Conservation (phyloP, 2,113 vertebrate species). For the Climacteris rufus region DNA sequence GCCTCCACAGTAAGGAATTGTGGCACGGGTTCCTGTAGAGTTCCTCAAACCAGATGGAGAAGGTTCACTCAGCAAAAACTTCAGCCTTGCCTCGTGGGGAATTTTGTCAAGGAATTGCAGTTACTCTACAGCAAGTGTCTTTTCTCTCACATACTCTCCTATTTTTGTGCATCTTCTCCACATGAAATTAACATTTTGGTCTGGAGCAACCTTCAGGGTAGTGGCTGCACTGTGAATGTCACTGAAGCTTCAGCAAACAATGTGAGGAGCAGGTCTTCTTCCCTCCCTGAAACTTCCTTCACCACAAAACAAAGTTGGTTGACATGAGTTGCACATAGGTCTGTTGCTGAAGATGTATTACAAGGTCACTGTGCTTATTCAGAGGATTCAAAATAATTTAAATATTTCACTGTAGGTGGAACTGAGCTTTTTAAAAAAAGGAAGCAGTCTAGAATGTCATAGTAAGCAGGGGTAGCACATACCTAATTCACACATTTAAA, state of each 20-base stretch:
- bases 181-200: neutral
- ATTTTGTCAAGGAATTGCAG: neutral
- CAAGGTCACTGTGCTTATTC: neutral
- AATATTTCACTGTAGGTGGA: neutral
- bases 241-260: neutral
- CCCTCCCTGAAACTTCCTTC: neutral
- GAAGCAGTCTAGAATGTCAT: neutral
- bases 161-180: neutral
- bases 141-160: neutral
- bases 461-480: neutral
- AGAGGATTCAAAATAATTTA: neutral
- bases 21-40: neutral
- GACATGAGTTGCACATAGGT: neutral
- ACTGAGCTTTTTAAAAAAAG: neutral
- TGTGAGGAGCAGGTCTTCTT: neutral
- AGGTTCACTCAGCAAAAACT: neutral
- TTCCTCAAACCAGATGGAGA: neutral
- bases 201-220: neutral
- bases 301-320: neutral
- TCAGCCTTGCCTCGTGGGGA: neutral
- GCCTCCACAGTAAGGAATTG: rapidly evolving
- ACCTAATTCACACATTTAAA: neutral
- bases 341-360: neutral
- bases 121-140: neutral
- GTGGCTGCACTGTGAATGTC: neutral